A percentile compares a stretch with the other conserved stretches of the same genome.
Conservation (phyloP, 1,140 invertebrate genomes). For the Nephila pilipes region DNA sequence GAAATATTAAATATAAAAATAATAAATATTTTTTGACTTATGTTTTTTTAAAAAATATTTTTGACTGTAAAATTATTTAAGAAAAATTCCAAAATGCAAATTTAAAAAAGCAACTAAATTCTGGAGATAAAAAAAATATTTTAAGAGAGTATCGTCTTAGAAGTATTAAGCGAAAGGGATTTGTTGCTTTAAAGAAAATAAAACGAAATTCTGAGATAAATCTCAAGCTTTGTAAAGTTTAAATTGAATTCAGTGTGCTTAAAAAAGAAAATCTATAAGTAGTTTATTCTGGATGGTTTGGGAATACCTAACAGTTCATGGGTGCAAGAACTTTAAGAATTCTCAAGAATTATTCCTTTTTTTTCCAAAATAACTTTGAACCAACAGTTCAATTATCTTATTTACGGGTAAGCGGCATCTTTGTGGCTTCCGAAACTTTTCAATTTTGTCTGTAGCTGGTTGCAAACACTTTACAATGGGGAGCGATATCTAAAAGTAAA, state of each 20-base stretch:
- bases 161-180: too few relatives aligned
- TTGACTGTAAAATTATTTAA: too few relatives aligned
- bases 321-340: neutral
- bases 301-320: neutral
- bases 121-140: too few relatives aligned
- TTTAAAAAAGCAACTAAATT: too few relatives aligned
- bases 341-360: neutral
- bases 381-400: slow-evolving; percentile 14
- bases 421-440: neutral
- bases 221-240: neutral
- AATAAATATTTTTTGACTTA: too few relatives aligned
- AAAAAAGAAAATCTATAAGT: slow-evolving; percentile 9
- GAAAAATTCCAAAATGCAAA: too few relatives aligned
- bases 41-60: too few relatives aligned
- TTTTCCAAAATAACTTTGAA: neutral
- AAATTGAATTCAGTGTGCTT: neutral
- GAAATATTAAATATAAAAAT: too few relatives aligned
- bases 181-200: too few relatives aligned
- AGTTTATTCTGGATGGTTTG: neutral
- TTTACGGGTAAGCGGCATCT: neutral
- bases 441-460: neutral
- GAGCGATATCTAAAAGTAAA: neutral
- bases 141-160: too few relatives aligned
- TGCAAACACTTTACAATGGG: neutral
- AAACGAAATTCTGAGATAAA: neutral